phyloP scores from a whole-genome alignment of 2,113 vertebrate genomes.

The Genyomyrus donnyi region DNA sequence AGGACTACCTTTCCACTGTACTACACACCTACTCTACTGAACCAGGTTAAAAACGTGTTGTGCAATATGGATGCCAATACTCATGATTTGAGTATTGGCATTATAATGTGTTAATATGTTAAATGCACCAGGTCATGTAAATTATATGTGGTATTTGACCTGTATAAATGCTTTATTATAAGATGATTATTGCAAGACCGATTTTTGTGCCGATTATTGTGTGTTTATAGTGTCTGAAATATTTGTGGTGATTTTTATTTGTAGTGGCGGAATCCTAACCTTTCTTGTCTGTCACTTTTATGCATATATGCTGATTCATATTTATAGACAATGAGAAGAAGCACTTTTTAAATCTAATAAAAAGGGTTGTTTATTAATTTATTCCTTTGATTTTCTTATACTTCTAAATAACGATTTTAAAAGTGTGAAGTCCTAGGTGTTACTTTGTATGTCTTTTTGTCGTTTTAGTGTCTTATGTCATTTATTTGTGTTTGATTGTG shows the following conservation, averaged over 20 bases:
- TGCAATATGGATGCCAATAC: background rate
- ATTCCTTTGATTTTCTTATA: background rate
- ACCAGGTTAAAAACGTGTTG: background rate
- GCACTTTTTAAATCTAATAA: background rate
- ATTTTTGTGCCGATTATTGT: background rate
- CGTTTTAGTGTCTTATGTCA: background rate
- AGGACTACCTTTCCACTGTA: background rate
- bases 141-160: background rate
- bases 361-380: background rate
- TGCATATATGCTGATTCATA: background rate
- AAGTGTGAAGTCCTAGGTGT: background rate
- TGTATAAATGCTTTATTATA: background rate
- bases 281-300: background rate
- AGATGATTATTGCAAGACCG: conserved; percentile 16
- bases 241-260: background rate
- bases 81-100: background rate
- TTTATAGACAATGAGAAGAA: background rate
- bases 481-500: background rate
- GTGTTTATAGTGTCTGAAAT: background rate
- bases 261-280: background rate
- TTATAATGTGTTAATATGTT: background rate
- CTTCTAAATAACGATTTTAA: background rate
- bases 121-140: background rate
- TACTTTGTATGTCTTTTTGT: background rate
- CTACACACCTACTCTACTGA: background rate